Base-by-base conservation (phyloP, 2,888 invertebrate species). In the Amphipyra berbera region DNA sequence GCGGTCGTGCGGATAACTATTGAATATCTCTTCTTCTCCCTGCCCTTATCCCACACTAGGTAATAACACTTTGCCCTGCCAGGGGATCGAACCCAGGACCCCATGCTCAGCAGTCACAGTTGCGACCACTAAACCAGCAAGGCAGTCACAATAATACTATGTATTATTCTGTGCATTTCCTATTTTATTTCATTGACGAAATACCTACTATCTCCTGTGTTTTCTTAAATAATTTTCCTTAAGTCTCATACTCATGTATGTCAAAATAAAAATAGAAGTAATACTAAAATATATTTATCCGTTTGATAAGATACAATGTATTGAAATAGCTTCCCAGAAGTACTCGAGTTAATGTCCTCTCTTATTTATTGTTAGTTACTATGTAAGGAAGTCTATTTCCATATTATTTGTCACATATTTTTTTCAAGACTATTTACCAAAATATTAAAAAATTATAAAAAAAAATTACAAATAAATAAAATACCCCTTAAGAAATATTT, bases 271-370 rank as follows among this genome's bases (percentile, higher is more conserved):
- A 65, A 71, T 59, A 71, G 52, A 49, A 54, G 35, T 46, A 50
- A 30, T 15, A 30, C 7, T 15, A 15, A 46, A 30, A 30, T 15
- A 55, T 3, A 10, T 15, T 58, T 72, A 72, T 69, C 67, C 8
- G 4, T 37, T 7, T 37, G 59, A 62, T 70, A 62, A 60, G 60
- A 50, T 41, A 58, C 49, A 47, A 50, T 54, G 62, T 68, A 44
- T 54, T 6, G 21, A 61, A 61, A 61, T 68, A 68, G 8, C 46
- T 73, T 73, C 49, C 27, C 37, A 68, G 54, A 72, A 72, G 44
- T 55, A 48, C 15, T 62, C 40, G 37, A 21, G 48, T 15, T 65
- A 65, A 54, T 66, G 46, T 2, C 30, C 38, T 40, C 38, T 53
- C 50, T 35, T 41, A 21, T 42, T 44, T 8, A 8, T 47, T n/a